Evolutionary conservation across 2,888 invertebrate species (phyloP), one percentile per base, ranked within the genome.

Genomic region (Unio pictorum): DNA sequence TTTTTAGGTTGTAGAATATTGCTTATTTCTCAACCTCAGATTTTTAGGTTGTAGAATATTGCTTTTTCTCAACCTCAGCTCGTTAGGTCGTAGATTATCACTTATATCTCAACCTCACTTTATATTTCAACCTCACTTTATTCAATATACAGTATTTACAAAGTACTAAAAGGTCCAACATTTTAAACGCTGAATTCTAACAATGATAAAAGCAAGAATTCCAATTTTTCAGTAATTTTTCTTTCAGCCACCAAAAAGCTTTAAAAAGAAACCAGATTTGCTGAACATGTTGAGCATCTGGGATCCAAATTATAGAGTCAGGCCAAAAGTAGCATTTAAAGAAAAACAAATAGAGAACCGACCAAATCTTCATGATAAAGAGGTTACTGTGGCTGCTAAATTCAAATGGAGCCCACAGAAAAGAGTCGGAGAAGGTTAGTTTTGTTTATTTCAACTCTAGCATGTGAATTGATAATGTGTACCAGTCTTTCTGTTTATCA

Each of bases 281-380:
- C 68, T 78, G 26, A 76, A 84, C 66, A 69, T 77, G 73, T 69
- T 81, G n/a, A 85, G 86, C 74, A 83, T 86, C 11, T 86, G 86
- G 86, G 71, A 82, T 65, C 76, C 63, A 23, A 74, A 74, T 45
- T 86, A 84, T 64, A 73, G 78, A 65, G 71, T 79, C 6, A 59
- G 66, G n/a, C 74, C 82, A 18, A 75, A 75, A 55, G 64, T 57
- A 17, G 71, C 58, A 20, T 68, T 75, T 23, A 72, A 70, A 57
- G 72, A 80, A 62, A 70, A 64, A 59, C 79, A 78, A 67, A 66
- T 55, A 45, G 23, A 15, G 34, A 61, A 63, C 64, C 67, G 71
- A 74, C 78, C 79, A 55, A 71, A 66, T 45, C 66, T 82, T 45
- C 73, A 74, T 55, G 81, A 79, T 1, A 82, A 81, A 69, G 83